Conservation (phyloP, 2,888 invertebrate genomes). For the Heliconius ismenius region DNA sequence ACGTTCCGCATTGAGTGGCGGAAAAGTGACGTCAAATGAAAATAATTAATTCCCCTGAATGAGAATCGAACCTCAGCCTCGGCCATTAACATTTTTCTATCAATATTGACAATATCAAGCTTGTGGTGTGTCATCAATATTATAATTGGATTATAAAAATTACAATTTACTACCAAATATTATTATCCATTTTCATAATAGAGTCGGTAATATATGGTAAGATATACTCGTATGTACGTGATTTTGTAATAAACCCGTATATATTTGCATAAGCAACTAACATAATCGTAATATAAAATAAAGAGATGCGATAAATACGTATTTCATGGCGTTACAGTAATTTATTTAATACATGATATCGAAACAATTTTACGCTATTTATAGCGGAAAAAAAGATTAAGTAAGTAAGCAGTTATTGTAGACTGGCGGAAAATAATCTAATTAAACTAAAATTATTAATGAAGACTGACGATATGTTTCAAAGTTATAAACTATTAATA, state of each 20-base stretch:
- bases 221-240: neutral
- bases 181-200: neutral
- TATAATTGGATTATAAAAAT: neutral
- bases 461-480: neutral
- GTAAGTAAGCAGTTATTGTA: neutral
- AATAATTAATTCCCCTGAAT: neutral
- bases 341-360: neutral
- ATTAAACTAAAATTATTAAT: neutral
- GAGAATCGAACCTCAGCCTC: neutral
- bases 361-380: conserved; percentile 33
- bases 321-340: conserved; percentile 6
- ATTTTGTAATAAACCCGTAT: neutral
- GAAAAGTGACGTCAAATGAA: neutral
- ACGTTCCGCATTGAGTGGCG: neutral
- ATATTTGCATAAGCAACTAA: neutral
- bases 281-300: neutral
- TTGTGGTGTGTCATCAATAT: neutral
- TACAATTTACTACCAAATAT: neutral
- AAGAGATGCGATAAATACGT: neutral
- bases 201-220: neutral
- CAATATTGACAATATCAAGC: neutral
- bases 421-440: neutral
- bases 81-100: neutral
- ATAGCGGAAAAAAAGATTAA: conserved; percentile 5
- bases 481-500: neutral